Evolutionary conservation across 2,888 invertebrate genomes (phyloP).

Genomic region (Oithona nana): DNA sequence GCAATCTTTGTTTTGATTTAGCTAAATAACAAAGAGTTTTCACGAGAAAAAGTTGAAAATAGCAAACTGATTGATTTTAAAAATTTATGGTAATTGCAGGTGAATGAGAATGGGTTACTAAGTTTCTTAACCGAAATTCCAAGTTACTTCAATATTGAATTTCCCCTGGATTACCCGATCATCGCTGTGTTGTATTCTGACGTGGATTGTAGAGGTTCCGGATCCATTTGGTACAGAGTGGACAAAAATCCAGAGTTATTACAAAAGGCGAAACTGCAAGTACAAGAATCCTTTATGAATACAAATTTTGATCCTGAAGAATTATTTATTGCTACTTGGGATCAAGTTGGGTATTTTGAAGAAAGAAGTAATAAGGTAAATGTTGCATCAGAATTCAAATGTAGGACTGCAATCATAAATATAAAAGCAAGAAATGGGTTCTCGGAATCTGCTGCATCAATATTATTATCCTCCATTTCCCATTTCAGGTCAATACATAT

Average conservation of each 20-base stretch:
- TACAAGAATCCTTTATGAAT: constrained; percentile 24
- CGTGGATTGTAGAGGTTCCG: constrained; percentile 55
- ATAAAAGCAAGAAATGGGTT: neutral
- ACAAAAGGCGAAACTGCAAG: neutral
- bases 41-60: too few species aligned
- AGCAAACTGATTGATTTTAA: too few species aligned
- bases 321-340: constrained; percentile 76
- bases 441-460: neutral
- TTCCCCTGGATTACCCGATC: constrained; percentile 68
- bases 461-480: neutral
- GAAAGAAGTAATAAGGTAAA: constrained; percentile 42
- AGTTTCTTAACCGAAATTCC: constrained; percentile 76
- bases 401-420: neutral
- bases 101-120: constrained; percentile 72
- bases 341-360: constrained; percentile 57
- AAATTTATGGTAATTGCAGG: constrained; percentile 39
- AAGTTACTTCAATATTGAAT: constrained; percentile 64
- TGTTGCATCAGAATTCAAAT: neutral
- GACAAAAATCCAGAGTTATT: neutral
- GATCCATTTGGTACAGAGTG: constrained; percentile 48
- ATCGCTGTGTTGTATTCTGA: constrained; percentile 82
- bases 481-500: constrained; percentile 52
- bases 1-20: too few species aligned
- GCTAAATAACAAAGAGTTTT: too few species aligned
- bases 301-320: constrained; percentile 46